A percentile compares a stretch with the other conserved stretches of the same genome.
These are phyloP conservation scores for Zaprionus davidi DNA, from an alignment of 1,140 invertebrate genomes.

Conservation along the genomic window DNA sequence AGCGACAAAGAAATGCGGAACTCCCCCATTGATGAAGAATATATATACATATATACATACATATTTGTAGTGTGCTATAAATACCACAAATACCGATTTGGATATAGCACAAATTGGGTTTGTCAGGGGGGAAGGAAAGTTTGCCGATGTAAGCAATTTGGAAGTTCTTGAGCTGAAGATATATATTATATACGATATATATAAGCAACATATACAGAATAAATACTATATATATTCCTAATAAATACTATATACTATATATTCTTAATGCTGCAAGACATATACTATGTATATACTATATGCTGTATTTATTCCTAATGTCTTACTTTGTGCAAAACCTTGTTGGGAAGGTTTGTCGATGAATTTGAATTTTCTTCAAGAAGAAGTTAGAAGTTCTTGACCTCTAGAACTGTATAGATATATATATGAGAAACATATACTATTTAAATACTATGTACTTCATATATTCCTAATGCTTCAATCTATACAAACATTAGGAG, in stretches of 20 bases:
- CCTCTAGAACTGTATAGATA: too few species aligned
- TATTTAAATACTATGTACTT: too few species aligned
- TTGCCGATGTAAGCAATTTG: neutral
- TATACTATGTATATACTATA: neutral
- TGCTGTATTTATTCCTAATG: neutral
- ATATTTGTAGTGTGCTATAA: neutral
- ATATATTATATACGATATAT: too few species aligned
- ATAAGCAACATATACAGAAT: too few species aligned
- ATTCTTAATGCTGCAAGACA: neutral
- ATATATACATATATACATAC: neutral
- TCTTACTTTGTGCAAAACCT: neutral
- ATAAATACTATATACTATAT: neutral
- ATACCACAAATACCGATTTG: slow-evolving; percentile 1
- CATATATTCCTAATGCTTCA: neutral
- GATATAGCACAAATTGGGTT: slow-evolving; percentile 3
- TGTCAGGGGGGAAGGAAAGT: neutral
- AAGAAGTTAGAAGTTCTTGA: too few species aligned
- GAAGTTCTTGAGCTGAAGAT: too few species aligned
- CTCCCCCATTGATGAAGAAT: neutral
- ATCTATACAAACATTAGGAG: too few species aligned
- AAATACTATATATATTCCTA: too few species aligned
- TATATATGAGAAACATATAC: too few species aligned
- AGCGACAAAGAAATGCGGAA: slow-evolving; percentile 5
- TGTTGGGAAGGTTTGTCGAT: neutral
- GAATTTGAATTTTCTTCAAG: neutral